Conservation (phyloP, 1,140 invertebrate genomes). For the Lepeophtheirus salmonis region DNA sequence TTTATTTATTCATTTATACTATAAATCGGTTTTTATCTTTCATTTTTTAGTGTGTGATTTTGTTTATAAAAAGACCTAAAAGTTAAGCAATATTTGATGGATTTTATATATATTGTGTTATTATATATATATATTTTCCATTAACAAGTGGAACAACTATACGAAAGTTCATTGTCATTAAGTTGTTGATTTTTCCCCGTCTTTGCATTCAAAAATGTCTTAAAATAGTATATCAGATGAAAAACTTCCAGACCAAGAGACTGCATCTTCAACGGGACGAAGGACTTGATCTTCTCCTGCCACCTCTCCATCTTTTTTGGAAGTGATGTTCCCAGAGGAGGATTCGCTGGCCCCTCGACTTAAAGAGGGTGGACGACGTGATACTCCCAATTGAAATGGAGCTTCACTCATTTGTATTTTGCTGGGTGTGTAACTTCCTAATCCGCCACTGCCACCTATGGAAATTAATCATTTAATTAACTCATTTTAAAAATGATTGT, state of each 20-base stretch:
- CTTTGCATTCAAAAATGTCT: too few species aligned
- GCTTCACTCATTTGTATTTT: constrained; percentile 13
- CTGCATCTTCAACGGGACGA: constrained; percentile 10
- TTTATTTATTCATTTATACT: too few species aligned
- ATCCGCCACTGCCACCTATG: too few species aligned
- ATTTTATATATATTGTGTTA: too few species aligned
- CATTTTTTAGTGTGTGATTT: too few species aligned
- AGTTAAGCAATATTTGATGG: too few species aligned
- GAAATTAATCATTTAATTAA: neutral
- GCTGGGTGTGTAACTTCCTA: constrained; percentile 15
- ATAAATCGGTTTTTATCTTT: too few species aligned
- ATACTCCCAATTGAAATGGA: constrained; percentile 17
- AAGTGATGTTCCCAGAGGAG: neutral
- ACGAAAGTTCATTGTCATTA: too few species aligned
- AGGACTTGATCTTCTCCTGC: neutral
- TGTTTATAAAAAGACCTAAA: too few species aligned
- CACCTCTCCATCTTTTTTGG: neutral
- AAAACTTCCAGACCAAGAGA: constrained; percentile 15
- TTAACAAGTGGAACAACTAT: too few species aligned
- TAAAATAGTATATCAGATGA: constrained; percentile 17
- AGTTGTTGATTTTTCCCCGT: too few species aligned
- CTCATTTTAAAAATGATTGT: neutral
- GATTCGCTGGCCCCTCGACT: neutral
- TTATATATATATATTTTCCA: too few species aligned
- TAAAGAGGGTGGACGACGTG: neutral